phyloP scores from a whole-genome alignment of 2,888 invertebrate genomes.

The Pinctada fucata region DNA sequence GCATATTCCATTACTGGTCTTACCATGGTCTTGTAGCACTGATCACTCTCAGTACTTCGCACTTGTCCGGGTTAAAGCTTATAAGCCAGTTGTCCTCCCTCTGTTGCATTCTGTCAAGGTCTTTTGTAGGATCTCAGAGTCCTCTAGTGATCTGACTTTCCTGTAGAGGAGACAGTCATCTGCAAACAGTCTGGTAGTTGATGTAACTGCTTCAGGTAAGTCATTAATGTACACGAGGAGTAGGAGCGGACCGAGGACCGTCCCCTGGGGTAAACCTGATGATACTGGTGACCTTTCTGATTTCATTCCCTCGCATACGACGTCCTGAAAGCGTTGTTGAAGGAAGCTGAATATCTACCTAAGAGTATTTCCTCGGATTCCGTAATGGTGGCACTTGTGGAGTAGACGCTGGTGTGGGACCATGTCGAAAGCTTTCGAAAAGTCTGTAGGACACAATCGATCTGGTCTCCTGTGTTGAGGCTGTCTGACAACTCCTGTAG shows the following conservation, averaged over 20 bases:
- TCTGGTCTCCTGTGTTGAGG: not conserved
- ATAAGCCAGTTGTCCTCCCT: not conserved
- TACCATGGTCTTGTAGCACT: too few species aligned
- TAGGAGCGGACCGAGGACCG: constrained; percentile 40
- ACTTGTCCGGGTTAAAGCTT: too few species aligned
- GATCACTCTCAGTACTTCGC: too few species aligned
- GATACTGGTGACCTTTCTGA: not conserved
- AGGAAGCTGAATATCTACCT: not conserved
- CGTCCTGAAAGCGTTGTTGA: not conserved
- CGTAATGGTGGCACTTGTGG: constrained; percentile 3
- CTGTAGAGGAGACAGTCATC: not conserved
- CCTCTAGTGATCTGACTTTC: not conserved
- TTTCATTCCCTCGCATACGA: not conserved
- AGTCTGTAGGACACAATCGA: constrained; percentile 8
- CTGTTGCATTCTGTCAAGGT: constrained; percentile 16
- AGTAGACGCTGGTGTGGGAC: constrained; percentile 5
- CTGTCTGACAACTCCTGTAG: not conserved
- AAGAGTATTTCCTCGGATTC: not conserved
- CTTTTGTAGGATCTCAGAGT: not conserved
- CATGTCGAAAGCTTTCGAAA: constrained; percentile 9
- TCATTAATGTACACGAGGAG: constrained; percentile 47
- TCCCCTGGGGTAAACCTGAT: constrained; percentile 41
- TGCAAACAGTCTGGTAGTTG: constrained; percentile 10
- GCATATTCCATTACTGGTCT: too few species aligned
- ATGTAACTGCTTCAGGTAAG: constrained; percentile 27